Evolutionary conservation across 2,797 vertebrate species (phyloP), one percentile per base, ranked within the genome.

Genomic region (Labroides dimidiatus): DNA sequence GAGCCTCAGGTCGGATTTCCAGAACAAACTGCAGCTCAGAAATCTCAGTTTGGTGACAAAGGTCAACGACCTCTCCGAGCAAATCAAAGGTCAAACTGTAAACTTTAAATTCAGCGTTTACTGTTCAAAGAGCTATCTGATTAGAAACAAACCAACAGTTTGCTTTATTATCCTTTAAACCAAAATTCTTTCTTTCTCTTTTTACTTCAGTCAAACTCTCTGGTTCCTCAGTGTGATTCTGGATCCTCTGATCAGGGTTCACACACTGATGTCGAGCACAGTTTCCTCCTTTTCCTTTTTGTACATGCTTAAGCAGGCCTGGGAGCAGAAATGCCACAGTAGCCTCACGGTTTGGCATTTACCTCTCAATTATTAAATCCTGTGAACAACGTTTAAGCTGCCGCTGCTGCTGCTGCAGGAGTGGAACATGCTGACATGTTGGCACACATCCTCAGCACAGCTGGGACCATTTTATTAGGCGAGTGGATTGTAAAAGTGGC

Each of bases 41-140:
- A 33, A 66, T 65, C 60, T 84, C 66, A 50, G 69, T 60, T 58
- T 62, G 81, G 75, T 48, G 82, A 69, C 54, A 41, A 33, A 80
- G 85, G 83, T 84, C 51, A 84, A 87, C 13, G 70, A 85, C 80
- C 84, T 17, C 5, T 15, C 69, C 36, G 84, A 74, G 70, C 60
- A 77, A 82, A 87, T 54, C 63, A 57, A 30, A 67, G 41, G 75
- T 72, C 65, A 3, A 45, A 11, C 4, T 14, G 6, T 27, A 24
- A 47, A 33, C 23, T 10, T 30, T 45, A 5, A 5, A 27, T 30
- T 55, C 44, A 55, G n/a, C 21, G 51, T 19, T 53, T 0, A 30
- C 64, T 23, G 60, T 60, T 59, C 81, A 82, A 64, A 83, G 64
- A 52, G 0, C 56, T 3, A 65, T 58, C 63, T 59, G 81, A 81